These are phyloP conservation scores for Ahaetulla prasina DNA, from an alignment of 2,113 vertebrate species.

Conservation along the genomic window DNA sequence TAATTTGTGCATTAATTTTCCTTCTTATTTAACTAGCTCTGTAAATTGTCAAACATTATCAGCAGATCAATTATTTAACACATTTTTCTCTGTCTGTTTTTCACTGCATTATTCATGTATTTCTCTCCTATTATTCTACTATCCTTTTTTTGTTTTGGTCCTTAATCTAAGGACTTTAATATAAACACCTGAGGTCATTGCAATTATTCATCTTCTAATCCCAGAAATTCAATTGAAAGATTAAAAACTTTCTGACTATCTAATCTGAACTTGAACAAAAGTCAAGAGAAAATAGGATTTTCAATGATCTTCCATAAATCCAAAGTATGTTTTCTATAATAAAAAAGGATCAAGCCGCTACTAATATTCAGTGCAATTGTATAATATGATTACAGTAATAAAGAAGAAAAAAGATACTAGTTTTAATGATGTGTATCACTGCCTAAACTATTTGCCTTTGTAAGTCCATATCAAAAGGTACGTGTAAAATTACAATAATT, in stretches of 20 bases:
- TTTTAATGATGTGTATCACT: slow-evolving; percentile 15
- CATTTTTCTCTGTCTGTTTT: slow-evolving; percentile 13
- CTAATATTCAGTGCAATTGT: background rate
- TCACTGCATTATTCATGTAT: background rate
- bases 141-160: slow-evolving; percentile 7
- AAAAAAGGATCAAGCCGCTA: background rate
- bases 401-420: background rate
- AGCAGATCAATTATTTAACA: slow-evolving; percentile 25
- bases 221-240: slow-evolving; percentile 23
- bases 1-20: slow-evolving; percentile 30
- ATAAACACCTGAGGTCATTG: background rate
- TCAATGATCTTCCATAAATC: slow-evolving; percentile 28
- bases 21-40: slow-evolving; percentile 17
- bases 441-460: background rate
- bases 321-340: slow-evolving; percentile 43
- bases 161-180: background rate
- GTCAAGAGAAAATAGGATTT: slow-evolving; percentile 19
- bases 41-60: background rate
- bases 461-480: background rate
- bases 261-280: slow-evolving; percentile 43
- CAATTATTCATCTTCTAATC: slow-evolving; percentile 31
- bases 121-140: slow-evolving; percentile 10
- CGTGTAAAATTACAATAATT: background rate
- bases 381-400: background rate
- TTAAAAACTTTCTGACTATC: slow-evolving; percentile 48